These are phyloP conservation scores for Scaptomyza polygonia DNA, from an alignment of 2,888 invertebrate species.

Conservation along the genomic window DNA sequence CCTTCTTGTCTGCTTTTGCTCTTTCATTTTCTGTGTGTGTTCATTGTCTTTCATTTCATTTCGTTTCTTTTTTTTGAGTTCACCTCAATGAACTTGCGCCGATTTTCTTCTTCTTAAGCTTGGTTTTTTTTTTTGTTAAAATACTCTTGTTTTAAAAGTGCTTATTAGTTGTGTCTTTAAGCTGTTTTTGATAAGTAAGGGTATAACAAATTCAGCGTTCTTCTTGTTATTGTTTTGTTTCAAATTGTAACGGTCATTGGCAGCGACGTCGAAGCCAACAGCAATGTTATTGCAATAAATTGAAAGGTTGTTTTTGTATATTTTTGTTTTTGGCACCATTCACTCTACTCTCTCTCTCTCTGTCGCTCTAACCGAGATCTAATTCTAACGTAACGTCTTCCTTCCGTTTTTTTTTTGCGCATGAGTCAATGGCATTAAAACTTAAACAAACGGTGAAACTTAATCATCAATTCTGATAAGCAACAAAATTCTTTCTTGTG, in stretches of 20 bases:
- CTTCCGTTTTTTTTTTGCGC: slow-evolving; percentile 56
- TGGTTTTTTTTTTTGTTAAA: background rate
- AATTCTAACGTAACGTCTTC: slow-evolving; percentile 19
- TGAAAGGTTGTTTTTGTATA: slow-evolving; percentile 10
- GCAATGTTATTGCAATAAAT: slow-evolving; percentile 45
- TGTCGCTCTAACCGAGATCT: too few species aligned
- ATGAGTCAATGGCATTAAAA: slow-evolving; percentile 60
- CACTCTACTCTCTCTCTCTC: background rate
- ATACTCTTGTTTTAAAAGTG: too few species aligned
- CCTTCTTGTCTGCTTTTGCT: background rate
- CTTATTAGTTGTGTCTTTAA: too few species aligned
- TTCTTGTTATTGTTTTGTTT: slow-evolving; percentile 9
- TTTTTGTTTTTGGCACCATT: background rate
- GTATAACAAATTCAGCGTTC: slow-evolving; percentile 4
- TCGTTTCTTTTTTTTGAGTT: slow-evolving; percentile 31
- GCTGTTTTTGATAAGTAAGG: too few species aligned
- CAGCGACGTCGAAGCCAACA: slow-evolving; percentile 9
- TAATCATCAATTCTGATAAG: slow-evolving; percentile 51
- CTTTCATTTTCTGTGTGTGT: slow-evolving; percentile 11
- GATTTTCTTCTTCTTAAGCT: background rate
- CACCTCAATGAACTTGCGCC: slow-evolving; percentile 50
- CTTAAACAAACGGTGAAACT: slow-evolving; percentile 32
- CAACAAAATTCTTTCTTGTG: background rate
- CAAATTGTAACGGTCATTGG: slow-evolving; percentile 52
- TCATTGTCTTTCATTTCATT: slow-evolving; percentile 20